Base-by-base conservation (phyloP, 2,888 invertebrate genomes). In the Germaria angustata region DNA sequence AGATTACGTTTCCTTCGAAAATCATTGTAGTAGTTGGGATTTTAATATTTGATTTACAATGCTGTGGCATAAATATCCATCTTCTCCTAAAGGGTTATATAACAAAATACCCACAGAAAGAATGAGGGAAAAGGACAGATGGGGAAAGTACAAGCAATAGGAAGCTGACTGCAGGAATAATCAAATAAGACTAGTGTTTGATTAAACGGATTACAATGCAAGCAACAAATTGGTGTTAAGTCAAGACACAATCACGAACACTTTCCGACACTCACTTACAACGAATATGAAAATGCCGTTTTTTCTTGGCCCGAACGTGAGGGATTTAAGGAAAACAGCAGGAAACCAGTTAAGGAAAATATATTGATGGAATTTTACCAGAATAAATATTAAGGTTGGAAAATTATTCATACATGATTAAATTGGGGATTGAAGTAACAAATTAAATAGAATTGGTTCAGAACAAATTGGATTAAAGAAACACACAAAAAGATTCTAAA, bases 201-300 rank as follows among this genome's bases (percentile, higher is more conserved):
- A 82, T 81, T 78, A 81, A 81, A 78, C 65, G 81, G 81, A 81
- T 82, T 82, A 79, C 79, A 79, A 59, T 51, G 65, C 65, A 69
- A 75, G 69, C 82, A 82, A 82, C 79, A 82, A 82, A 82, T 82
- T 82, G 82, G 75, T 75, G 82, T 82, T 71, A 82, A 82, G 69
- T 79, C 69, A 66, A 39, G 41, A 39, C 51, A 61, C 24, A 22
- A n/a, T n/a, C 7, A 59, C 46, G 34, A 13, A 44, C 17, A 51
- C 59, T 41, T 22, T 24, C 17, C 39, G 32, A 46, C 17, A 20
- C 22, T 55, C 13, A n/a, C 11, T 34, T 17, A 7, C 8, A 24
- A 9, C 39, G 11, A 69, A 59, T 68, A 63, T 65, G 22, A 66
- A 57, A 53, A 53, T 44, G 24, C 55, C 44, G 41, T 59, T 34